Base-by-base conservation (phyloP, 2,888 invertebrate species). In the Oxystoma pomonae region DNA sequence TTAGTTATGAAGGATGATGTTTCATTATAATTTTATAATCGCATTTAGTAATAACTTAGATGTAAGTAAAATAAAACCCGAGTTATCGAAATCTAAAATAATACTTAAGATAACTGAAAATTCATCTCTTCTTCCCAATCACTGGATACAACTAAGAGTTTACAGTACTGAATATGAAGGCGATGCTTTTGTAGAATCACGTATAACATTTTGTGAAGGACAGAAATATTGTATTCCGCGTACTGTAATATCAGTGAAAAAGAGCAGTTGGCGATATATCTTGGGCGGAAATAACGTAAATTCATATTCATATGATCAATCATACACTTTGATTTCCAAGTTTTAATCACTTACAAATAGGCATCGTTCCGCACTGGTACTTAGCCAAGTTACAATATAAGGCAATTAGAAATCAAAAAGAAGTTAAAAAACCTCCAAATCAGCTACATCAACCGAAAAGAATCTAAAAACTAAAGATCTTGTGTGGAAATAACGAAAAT, bases 151-250 rank as follows among this genome's bases (percentile, higher is more conserved):
- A 63, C 20, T 68, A 51, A 52, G 18, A 49, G 67, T 69, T 49
- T 57, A 60, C 19, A 51, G 22, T 59, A 58, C 58, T 2, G 18
- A 55, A 16, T 67, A 61, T 20, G 57, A 63, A n/a, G 68, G 67
- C 9, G 68, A 68, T 49, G 16, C 65, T 1, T 65, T 21, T 18
- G 59, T 68, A n/a, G 63, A 66, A 52, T 57, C 66, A 22, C 65
- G 62, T 55, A 16, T 64, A 16, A 17, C 66, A 55, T 20, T n/a
- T 18, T 21, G 51, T 20, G 65, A 61, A 58, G 63, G 63, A 20
- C 18, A 65, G 22, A 62, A 62, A 50, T 65, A 63, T 22, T 63
- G 62, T 63, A 65, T 65, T 19, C 66, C 65, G 1, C 53, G 58
- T 16, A 63, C 61, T 17, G 53, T 67, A 5, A 20, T 65, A 19